Conservation (phyloP, 2,888 invertebrate species). For the Lycaena phlaeas region DNA sequence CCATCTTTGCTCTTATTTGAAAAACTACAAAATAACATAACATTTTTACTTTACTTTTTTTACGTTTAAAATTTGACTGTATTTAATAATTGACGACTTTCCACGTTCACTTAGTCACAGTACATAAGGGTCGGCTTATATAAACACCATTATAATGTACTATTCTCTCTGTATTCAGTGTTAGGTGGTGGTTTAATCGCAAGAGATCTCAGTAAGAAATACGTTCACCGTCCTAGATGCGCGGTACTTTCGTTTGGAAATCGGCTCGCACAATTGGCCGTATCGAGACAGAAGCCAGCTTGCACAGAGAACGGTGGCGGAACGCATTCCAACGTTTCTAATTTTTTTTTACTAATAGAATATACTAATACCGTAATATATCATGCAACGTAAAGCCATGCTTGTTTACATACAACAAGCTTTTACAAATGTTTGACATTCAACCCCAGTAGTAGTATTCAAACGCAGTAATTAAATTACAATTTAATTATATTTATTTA, state of each 20-base stretch:
- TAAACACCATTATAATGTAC: constrained; percentile 3
- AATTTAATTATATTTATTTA: too few species aligned
- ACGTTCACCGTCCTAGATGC: constrained; percentile 73
- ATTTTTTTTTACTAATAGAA: constrained; percentile 17
- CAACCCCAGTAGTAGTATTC: too few species aligned
- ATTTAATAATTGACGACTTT: too few species aligned
- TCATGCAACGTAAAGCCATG: not conserved
- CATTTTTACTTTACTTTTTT: too few species aligned
- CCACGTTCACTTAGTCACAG: too few species aligned
- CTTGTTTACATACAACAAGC: too few species aligned
- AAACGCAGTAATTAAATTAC: too few species aligned
- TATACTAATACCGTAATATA: constrained; percentile 1
- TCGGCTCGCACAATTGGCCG: constrained; percentile 70
- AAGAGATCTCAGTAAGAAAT: constrained; percentile 66
- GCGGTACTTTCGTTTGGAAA: constrained; percentile 73
- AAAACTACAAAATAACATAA: too few species aligned
- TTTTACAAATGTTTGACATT: too few species aligned
- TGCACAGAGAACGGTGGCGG: constrained; percentile 39
- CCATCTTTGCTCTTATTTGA: too few species aligned
- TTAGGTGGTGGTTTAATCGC: constrained; percentile 59
- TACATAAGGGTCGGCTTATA: too few species aligned
- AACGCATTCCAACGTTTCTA: constrained; percentile 45
- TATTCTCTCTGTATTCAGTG: constrained; percentile 31
- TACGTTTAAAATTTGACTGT: too few species aligned
- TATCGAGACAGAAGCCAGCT: constrained; percentile 58